Evolutionary conservation across 2,888 invertebrate species (phyloP).

Genomic region (Caenorhabditis afra): DNA sequence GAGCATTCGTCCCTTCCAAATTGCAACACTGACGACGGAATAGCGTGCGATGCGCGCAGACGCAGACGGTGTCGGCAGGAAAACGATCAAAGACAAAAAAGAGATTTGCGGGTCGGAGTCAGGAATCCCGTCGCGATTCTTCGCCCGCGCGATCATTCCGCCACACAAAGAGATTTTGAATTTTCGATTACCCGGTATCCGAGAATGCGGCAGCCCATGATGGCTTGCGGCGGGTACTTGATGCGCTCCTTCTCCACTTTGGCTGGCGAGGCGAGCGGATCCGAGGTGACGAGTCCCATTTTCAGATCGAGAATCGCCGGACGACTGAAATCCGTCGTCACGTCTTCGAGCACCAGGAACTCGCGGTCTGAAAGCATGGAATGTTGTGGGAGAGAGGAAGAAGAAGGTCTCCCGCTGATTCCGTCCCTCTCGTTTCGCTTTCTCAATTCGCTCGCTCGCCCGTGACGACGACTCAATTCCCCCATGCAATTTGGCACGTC

Average conservation of each 20-base stretch:
- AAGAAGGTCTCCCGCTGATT: not conserved
- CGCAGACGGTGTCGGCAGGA: not conserved
- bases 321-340: slow-evolving; percentile 63
- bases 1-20: slow-evolving; percentile 43
- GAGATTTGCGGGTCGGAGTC: slow-evolving; percentile 35
- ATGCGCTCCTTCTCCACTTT: slow-evolving; percentile 70
- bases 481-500: slow-evolving; percentile 56
- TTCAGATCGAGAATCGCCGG: slow-evolving; percentile 72
- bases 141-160: slow-evolving; percentile 25
- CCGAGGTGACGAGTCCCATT: slow-evolving; percentile 77
- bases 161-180: slow-evolving; percentile 52
- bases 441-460: not conserved
- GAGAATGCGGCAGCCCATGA: slow-evolving; percentile 75
- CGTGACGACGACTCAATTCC: slow-evolving; percentile 28
- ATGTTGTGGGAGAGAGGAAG: not conserved
- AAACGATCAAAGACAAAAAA: slow-evolving; percentile 17
- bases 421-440: slow-evolving; percentile 1
- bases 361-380: slow-evolving; percentile 66
- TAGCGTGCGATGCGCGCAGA: slow-evolving; percentile 8
- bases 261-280: slow-evolving; percentile 73
- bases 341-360: slow-evolving; percentile 74
- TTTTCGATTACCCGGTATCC: slow-evolving; percentile 75
- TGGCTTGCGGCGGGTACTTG: slow-evolving; percentile 75
- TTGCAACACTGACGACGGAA: slow-evolving; percentile 45
- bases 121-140: slow-evolving; percentile 49